phyloP scores from a whole-genome alignment of 2,113 vertebrate genomes.

The Abramis brama region DNA sequence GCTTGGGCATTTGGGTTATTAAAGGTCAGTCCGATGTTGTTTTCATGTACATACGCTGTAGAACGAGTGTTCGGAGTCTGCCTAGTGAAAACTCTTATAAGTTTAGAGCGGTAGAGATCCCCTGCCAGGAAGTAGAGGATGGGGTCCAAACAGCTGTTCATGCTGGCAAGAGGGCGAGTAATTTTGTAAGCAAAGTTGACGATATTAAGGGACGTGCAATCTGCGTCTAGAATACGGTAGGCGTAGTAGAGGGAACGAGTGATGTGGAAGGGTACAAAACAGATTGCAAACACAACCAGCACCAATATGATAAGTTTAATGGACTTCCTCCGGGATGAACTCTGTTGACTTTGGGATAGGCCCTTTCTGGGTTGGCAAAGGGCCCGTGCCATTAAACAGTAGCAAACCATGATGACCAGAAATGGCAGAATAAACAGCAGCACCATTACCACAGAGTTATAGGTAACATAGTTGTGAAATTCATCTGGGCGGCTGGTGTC shows the following conservation, averaged over 20 bases:
- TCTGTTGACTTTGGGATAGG: slow-evolving; percentile 59
- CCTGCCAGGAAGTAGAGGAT: slow-evolving; percentile 90
- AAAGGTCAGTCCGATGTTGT: slow-evolving; percentile 57
- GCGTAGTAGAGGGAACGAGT: slow-evolving; percentile 90
- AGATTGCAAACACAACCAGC: slow-evolving; percentile 84
- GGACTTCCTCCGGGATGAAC: slow-evolving; percentile 77
- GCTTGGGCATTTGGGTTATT: slow-evolving; percentile 53
- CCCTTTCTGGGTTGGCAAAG: slow-evolving; percentile 74
- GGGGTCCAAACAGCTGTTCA: slow-evolving; percentile 94
- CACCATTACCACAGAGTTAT: slow-evolving; percentile 85
- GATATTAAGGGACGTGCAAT: slow-evolving; percentile 83
- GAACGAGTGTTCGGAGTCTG: not conserved
- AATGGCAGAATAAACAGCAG: slow-evolving; percentile 89
- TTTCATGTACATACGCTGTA: slow-evolving; percentile 57
- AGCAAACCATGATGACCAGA: slow-evolving; percentile 85
- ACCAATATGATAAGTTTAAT: slow-evolving; percentile 86
- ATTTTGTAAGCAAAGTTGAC: slow-evolving; percentile 92
- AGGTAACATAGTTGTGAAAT: slow-evolving; percentile 84
- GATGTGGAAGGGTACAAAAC: slow-evolving; percentile 94
- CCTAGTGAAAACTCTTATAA: slow-evolving; percentile 64
- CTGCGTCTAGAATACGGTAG: slow-evolving; percentile 75
- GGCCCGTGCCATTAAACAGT: slow-evolving; percentile 84
- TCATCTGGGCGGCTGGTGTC: slow-evolving; percentile 85
- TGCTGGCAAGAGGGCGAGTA: slow-evolving; percentile 88
- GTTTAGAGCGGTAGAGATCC: slow-evolving; percentile 81